A percentile compares a stretch with the other conserved stretches of the same genome.
These are phyloP conservation scores for Callorhinus ursinus DNA, from an alignment of 2,113 vertebrate genomes.

Conservation along the genomic window DNA sequence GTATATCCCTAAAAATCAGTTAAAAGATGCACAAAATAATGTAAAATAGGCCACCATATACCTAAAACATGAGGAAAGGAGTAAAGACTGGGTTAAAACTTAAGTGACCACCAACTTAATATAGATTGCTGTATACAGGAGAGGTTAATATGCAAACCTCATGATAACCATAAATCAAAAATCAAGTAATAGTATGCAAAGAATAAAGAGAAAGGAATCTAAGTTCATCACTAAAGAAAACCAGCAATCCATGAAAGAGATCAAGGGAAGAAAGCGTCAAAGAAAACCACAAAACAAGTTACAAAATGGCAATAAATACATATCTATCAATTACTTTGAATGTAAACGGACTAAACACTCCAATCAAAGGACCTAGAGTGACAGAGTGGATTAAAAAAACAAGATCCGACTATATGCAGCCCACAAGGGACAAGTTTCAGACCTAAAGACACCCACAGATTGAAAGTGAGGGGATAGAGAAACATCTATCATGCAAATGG, in stretches of 20 bases:
- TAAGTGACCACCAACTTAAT: background rate
- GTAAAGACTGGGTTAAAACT: background rate
- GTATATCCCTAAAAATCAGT: background rate
- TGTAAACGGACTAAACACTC: background rate
- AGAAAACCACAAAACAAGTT: background rate
- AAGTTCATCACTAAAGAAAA: background rate
- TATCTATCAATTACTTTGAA: background rate
- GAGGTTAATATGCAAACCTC: background rate
- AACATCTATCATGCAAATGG: background rate
- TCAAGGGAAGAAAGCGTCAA: background rate
- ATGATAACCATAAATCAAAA: background rate
- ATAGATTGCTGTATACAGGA: background rate
- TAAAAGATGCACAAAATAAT: background rate
- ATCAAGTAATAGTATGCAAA: background rate
- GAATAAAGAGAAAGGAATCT: background rate
- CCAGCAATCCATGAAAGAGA: background rate
- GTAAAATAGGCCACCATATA: background rate
- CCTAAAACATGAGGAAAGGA: background rate
- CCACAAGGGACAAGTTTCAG: background rate
- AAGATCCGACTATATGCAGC: background rate
- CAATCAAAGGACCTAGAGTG: background rate
- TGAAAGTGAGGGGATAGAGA: background rate
- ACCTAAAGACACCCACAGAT: background rate
- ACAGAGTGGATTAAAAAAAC: background rate
- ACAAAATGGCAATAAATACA: background rate